phyloP scores from a whole-genome alignment of 2,888 invertebrate genomes.

The Noctua janthe region DNA sequence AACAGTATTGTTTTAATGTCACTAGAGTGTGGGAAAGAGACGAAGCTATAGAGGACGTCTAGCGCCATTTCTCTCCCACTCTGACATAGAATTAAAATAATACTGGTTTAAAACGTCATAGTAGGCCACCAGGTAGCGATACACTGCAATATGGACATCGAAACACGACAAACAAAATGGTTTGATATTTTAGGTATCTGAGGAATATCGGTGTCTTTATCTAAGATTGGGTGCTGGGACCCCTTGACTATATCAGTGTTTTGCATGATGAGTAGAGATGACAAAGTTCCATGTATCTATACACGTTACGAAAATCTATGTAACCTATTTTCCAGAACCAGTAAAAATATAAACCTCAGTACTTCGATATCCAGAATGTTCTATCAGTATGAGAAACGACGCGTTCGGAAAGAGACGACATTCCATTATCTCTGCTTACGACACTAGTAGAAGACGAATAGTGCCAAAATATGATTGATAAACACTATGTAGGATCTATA shows the following conservation, averaged over 20 bases:
- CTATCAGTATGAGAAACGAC: slow-evolving; percentile 25
- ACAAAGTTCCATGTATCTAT: background rate
- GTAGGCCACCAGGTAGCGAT: background rate
- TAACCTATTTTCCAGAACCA: background rate
- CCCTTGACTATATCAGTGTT: background rate
- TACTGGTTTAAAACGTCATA: no score
- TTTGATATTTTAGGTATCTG: background rate
- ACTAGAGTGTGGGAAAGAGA: no score
- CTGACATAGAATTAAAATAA: no score
- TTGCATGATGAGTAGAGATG: no score
- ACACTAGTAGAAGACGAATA: slow-evolving; percentile 40
- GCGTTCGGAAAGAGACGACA: slow-evolving; percentile 24
- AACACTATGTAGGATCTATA: slow-evolving; percentile 15
- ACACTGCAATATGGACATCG: background rate
- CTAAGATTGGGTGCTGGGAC: background rate
- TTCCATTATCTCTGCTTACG: slow-evolving; percentile 46
- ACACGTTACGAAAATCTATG: background rate
- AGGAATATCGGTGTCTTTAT: background rate
- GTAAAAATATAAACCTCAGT: slow-evolving; percentile 19
- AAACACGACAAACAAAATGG: background rate
- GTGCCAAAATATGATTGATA: slow-evolving; percentile 61
- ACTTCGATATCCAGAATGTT: slow-evolving; percentile 12
- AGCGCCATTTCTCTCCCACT: no score
- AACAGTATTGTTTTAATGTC: no score
- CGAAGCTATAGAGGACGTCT: no score